Conservation (phyloP, 1,140 invertebrate genomes). For the Listronotus oregonensis region DNA sequence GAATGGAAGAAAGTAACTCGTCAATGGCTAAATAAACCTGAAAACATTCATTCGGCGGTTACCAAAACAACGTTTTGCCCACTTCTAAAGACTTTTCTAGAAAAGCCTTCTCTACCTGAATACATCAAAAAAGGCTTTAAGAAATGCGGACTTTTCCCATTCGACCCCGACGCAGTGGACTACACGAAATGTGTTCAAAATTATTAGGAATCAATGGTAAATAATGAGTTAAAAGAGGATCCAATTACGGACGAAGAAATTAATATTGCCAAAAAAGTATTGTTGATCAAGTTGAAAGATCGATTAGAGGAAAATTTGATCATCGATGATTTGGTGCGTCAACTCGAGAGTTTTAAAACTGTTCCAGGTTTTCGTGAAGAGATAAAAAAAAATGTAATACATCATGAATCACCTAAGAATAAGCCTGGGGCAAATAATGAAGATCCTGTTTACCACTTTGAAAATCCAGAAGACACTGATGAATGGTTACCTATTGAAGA, state of each 20-base stretch:
- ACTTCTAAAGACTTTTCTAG: slow-evolving; percentile 27
- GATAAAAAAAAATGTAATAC: slow-evolving; percentile 3
- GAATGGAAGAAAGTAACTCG: slow-evolving; percentile 50
- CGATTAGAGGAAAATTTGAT: background rate
- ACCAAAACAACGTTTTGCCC: slow-evolving; percentile 29
- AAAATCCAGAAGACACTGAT: slow-evolving; percentile 2
- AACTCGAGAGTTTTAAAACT: slow-evolving; percentile 9
- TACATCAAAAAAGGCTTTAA: slow-evolving; percentile 50
- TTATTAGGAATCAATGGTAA: no score
- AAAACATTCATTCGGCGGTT: slow-evolving; percentile 31
- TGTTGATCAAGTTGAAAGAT: slow-evolving; percentile 6
- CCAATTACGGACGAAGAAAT: slow-evolving; percentile 9
- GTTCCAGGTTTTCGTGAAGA: slow-evolving; percentile 4
- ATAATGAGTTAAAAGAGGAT: slow-evolving; percentile 1
- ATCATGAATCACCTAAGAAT: slow-evolving; percentile 1
- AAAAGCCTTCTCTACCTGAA: slow-evolving; percentile 4
- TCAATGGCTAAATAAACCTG: slow-evolving; percentile 26
- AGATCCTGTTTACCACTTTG: slow-evolving; percentile 8
- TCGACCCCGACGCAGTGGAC: no score
- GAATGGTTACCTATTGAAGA: slow-evolving; percentile 10
- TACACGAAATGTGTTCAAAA: no score
- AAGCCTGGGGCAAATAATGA: slow-evolving; percentile 3
- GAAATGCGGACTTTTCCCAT: slow-evolving; percentile 35
- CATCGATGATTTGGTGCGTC: background rate
- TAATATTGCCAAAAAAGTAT: slow-evolving; percentile 7